These are phyloP conservation scores for Acromyrmex echinatior DNA, from an alignment of 1,140 invertebrate genomes.

Conservation along the genomic window DNA sequence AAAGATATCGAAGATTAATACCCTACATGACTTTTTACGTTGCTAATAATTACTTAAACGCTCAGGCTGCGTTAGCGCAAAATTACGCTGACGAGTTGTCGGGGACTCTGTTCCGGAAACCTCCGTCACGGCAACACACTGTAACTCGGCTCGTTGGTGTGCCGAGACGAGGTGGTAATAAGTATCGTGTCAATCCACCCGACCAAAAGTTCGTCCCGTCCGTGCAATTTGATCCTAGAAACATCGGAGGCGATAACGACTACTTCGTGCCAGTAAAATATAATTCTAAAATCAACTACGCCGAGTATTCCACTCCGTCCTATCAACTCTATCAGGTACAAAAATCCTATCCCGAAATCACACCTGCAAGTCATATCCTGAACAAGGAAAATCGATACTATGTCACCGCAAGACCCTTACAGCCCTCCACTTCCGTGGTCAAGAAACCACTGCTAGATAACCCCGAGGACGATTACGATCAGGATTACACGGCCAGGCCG, in stretches of 20 bases:
- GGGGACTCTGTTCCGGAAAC: neutral
- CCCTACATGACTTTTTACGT: constrained; percentile 94
- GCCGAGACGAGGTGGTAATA: constrained; percentile 50
- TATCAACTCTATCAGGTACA: constrained; percentile 55
- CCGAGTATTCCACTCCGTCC: constrained; percentile 54
- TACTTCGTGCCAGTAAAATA: constrained; percentile 83
- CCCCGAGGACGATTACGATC: constrained; percentile 73
- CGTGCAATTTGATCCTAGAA: constrained; percentile 83
- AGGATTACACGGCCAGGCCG: constrained; percentile 74
- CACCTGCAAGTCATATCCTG: constrained; percentile 26
- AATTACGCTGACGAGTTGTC: constrained; percentile 17
- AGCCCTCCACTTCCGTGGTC: constrained; percentile 61
- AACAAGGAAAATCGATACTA: constrained; percentile 72
- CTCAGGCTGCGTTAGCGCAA: constrained; percentile 1
- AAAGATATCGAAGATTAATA: constrained; percentile 91
- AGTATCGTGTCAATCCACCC: constrained; percentile 41
- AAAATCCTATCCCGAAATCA: constrained; percentile 64
- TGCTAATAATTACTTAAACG: constrained; percentile 87
- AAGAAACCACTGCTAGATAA: constrained; percentile 58
- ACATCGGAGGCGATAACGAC: constrained; percentile 77
- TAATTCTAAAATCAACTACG: constrained; percentile 74
- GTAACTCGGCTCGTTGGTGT: neutral
- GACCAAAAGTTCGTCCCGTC: constrained; percentile 83
- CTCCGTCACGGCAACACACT: neutral
- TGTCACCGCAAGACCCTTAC: constrained; percentile 69